Conservation (phyloP, 2,113 vertebrate species). For the Toxostoma redivivum region DNA sequence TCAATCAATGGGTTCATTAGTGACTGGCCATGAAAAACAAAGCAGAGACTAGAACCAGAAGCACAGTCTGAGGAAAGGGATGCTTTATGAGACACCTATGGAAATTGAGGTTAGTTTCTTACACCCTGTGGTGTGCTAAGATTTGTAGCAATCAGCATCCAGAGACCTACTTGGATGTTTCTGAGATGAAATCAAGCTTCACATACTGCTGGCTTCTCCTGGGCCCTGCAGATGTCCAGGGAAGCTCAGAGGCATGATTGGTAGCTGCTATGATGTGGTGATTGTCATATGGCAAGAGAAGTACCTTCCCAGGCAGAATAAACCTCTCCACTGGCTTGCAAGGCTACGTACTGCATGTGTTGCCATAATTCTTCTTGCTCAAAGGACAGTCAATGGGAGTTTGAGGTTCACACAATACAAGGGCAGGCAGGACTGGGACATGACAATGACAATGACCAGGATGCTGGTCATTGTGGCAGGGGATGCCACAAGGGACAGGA, state of each 20-base stretch:
- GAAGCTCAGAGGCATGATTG: not conserved
- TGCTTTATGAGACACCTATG: not conserved
- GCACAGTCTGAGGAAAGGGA: not conserved
- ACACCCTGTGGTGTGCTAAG: not conserved
- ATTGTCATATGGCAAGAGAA: not conserved
- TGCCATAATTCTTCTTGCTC: not conserved
- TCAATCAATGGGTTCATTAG: not conserved
- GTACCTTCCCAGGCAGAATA: not conserved
- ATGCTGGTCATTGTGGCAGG: not conserved
- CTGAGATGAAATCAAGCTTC: not conserved
- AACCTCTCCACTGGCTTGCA: not conserved
- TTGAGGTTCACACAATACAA: not conserved
- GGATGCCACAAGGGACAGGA: not conserved
- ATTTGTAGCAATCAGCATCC: not conserved
- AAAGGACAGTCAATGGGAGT: not conserved
- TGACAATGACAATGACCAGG: fast-evolving
- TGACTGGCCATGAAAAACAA: not conserved
- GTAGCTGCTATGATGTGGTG: not conserved
- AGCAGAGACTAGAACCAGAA: not conserved
- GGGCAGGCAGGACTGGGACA: not conserved
- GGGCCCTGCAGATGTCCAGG: not conserved
- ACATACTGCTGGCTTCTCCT: not conserved
- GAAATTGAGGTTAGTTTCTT: not conserved
- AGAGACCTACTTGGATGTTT: not conserved
- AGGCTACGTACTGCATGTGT: not conserved